These are phyloP conservation scores for Meta bourneti DNA, from an alignment of 2,888 invertebrate genomes.

Conservation along the genomic window DNA sequence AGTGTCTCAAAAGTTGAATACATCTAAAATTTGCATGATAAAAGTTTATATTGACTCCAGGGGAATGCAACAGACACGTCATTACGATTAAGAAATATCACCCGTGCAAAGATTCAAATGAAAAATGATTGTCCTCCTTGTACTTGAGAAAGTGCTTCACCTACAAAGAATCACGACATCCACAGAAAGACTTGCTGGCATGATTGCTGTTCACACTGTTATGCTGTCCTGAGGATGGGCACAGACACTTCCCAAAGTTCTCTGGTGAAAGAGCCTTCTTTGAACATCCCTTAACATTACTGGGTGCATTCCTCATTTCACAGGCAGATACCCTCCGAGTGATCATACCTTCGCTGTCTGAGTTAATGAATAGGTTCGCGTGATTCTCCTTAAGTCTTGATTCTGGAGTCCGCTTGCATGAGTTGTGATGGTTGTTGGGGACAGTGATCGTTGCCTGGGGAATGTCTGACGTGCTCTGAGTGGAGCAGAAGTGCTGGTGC, in stretches of 20 bases:
- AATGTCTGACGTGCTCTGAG: constrained; percentile 71
- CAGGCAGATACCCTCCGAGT: constrained; percentile 10
- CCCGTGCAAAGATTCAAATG: constrained; percentile 65
- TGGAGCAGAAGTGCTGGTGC: constrained; percentile 55
- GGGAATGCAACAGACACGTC: constrained; percentile 22
- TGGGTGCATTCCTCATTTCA: background rate
- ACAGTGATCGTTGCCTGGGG: constrained; percentile 14
- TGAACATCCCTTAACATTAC: background rate
- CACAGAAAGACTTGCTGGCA: constrained; percentile 29
- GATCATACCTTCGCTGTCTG: background rate
- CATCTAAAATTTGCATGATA: constrained; percentile 35
- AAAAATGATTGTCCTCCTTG: constrained; percentile 72
- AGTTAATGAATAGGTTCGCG: background rate
- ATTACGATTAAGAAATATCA: constrained; percentile 67
- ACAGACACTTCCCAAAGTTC: constrained; percentile 24
- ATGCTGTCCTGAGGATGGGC: background rate
- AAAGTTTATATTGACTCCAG: background rate
- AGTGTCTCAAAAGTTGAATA: constrained; percentile 1
- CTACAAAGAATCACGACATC: constrained; percentile 44
- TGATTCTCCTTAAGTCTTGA: background rate
- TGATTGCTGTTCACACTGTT: constrained; percentile 18
- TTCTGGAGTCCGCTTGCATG: background rate
- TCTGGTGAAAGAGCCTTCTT: background rate
- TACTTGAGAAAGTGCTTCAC: constrained; percentile 2
- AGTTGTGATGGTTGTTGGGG: background rate